These are phyloP conservation scores for Crocidura indochinensis DNA, from an alignment of 2,797 vertebrate genomes.

Conservation along the genomic window DNA sequence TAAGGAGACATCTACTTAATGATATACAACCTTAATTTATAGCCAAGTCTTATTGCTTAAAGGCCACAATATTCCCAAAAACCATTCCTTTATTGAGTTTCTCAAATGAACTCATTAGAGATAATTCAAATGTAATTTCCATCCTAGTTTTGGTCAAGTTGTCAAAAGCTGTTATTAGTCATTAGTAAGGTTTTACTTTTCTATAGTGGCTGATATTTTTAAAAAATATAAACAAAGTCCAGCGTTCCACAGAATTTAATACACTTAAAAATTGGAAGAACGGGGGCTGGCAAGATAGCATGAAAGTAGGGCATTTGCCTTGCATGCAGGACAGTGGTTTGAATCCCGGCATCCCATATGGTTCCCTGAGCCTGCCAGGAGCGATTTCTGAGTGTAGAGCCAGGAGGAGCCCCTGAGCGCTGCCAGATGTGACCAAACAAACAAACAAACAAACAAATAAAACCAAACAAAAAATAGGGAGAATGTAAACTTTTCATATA, in stretches of 20 bases:
- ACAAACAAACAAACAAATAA: no score
- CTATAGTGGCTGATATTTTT: conserved; percentile 16
- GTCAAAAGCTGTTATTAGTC: conserved; percentile 18
- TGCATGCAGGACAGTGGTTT: no score
- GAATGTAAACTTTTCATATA: conserved; percentile 30
- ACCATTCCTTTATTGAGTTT: background rate
- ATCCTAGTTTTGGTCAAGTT: background rate
- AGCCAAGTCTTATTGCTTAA: conserved; percentile 66
- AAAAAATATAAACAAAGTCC: background rate
- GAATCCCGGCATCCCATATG: no score
- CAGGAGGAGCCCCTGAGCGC: no score
- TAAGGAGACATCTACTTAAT: conserved; percentile 60
- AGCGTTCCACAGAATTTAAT: background rate
- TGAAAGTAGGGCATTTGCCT: no score
- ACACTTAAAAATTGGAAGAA: conserved; percentile 54
- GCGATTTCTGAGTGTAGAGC: no score
- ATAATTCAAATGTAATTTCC: conserved; percentile 50
- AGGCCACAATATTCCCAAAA: conserved; percentile 42
- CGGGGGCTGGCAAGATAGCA: no score
- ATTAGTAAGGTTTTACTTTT: conserved; percentile 35
- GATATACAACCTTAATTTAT: conserved; percentile 42
- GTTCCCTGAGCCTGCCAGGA: no score
- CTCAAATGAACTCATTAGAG: background rate
- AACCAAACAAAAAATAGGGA: background rate
- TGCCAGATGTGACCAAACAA: no score